A percentile compares a stretch with the other conserved stretches of the same genome.
phyloP scores from a whole-genome alignment of 2,888 invertebrate genomes.

The Drosophila robusta region DNA sequence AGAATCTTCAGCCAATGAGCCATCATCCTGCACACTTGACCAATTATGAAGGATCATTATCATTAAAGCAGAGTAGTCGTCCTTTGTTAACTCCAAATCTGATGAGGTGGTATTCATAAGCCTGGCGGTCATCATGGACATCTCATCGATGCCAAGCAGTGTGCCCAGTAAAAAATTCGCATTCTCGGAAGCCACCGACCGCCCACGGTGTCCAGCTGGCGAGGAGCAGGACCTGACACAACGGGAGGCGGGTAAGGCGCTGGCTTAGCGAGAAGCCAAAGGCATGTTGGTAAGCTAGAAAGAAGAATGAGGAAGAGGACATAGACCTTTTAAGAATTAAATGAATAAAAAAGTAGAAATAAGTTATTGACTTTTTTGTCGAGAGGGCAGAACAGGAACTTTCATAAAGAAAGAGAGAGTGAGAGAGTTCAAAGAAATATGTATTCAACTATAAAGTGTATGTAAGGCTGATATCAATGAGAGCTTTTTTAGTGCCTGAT shows the following conservation, averaged over 20 bases:
- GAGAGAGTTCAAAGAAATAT: too few relatives aligned
- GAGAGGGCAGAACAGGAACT: too few relatives aligned
- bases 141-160: slow-evolving; percentile 87
- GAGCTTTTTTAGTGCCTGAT: background rate
- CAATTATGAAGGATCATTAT: slow-evolving; percentile 84
- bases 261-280: slow-evolving; percentile 13
- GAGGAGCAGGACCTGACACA: too few relatives aligned
- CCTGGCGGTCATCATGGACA: slow-evolving; percentile 91
- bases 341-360: too few relatives aligned
- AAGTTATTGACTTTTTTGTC: too few relatives aligned
- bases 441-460: too few relatives aligned
- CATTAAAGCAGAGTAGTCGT: slow-evolving; percentile 87
- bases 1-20: too few relatives aligned
- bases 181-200: too few relatives aligned
- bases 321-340: background rate
- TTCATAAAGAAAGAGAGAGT: too few relatives aligned
- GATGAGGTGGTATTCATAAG: slow-evolving; percentile 86
- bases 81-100: slow-evolving; percentile 85
- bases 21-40: too few relatives aligned
- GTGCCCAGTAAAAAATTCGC: too few relatives aligned
- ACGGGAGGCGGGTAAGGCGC: slow-evolving; percentile 3
- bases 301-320: background rate
- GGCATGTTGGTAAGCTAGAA: background rate
- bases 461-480: background rate
- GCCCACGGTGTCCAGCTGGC: too few relatives aligned